Evolutionary conservation across 2,888 invertebrate genomes (phyloP).

Genomic region (Exocentrus adspersus): DNA sequence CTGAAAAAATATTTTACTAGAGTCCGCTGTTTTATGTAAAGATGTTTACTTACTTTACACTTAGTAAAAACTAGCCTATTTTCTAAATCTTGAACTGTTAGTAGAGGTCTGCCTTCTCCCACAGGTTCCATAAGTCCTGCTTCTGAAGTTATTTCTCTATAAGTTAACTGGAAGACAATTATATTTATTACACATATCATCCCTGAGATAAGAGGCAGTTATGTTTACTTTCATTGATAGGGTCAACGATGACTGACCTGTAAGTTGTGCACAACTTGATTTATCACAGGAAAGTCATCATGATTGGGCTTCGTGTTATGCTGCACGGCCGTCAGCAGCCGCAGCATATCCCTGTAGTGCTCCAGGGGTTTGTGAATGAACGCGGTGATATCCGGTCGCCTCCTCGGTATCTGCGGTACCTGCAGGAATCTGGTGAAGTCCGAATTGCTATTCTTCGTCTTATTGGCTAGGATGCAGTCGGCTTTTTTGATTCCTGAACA

Average conservation of each 20-base stretch:
- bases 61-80: conserved; percentile 89
- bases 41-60: conserved; percentile 79
- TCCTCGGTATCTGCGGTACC: conserved; percentile 82
- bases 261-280: conserved; percentile 64
- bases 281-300: conserved; percentile 64
- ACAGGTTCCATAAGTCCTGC: conserved; percentile 88
- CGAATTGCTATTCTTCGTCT: conserved; percentile 77
- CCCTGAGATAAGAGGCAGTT: too few species aligned
- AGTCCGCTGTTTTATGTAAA: too few species aligned
- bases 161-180: conserved; percentile 68
- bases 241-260: too few species aligned
- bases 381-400: conserved; percentile 85
- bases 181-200: too few species aligned
- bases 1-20: too few species aligned
- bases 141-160: conserved; percentile 84
- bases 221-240: too few species aligned
- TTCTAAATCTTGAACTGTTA: conserved; percentile 86
- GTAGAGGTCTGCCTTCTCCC: conserved; percentile 82
- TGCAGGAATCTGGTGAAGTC: conserved; percentile 84
- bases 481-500: conserved; percentile 86
- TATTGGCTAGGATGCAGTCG: conserved; percentile 84
- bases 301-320: conserved; percentile 64
- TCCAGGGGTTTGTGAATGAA: conserved; percentile 87
- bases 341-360: conserved; percentile 76
- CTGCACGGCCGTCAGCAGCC: conserved; percentile 68